Evolutionary conservation across 2,888 invertebrate genomes (phyloP).

Genomic region (Coleophora flavipennella): DNA sequence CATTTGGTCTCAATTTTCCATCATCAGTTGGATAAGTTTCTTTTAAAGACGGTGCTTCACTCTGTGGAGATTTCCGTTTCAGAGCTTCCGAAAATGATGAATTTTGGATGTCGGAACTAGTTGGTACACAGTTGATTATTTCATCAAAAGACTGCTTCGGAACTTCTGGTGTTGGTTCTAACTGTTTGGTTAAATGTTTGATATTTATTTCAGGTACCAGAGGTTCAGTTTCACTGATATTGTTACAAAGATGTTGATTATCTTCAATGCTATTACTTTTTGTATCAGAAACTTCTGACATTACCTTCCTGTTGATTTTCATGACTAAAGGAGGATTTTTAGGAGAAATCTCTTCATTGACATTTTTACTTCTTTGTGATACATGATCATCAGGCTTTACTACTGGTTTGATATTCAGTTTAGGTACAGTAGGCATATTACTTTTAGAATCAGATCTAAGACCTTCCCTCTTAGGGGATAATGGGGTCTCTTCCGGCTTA

Average conservation of each 20-base stretch:
- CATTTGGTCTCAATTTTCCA: too few relatives aligned
- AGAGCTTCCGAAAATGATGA: too few relatives aligned
- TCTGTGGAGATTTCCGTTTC: too few relatives aligned
- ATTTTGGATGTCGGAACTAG: too few relatives aligned
- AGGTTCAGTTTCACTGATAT: constrained; percentile 29
- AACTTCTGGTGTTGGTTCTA: constrained; percentile 10
- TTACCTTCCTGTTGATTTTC: constrained; percentile 61
- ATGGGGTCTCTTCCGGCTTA: constrained; percentile 45
- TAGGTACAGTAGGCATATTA: constrained; percentile 48
- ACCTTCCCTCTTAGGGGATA: constrained; percentile 53
- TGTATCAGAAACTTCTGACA: constrained; percentile 32
- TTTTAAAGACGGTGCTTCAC: too few relatives aligned
- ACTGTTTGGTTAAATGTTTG: constrained; percentile 36
- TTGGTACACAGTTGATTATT: background rate
- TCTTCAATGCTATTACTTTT: constrained; percentile 25
- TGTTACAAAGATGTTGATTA: constrained; percentile 34
- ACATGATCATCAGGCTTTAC: constrained; percentile 52
- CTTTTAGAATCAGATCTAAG: constrained; percentile 29
- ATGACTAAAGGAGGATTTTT: constrained; percentile 59
- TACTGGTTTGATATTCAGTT: constrained; percentile 66
- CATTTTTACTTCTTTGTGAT: constrained; percentile 27
- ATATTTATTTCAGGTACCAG: constrained; percentile 43
- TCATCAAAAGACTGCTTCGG: constrained; percentile 9
- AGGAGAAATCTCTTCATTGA: constrained; percentile 29
- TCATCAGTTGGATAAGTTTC: too few relatives aligned